Conservation (phyloP, 2,797 vertebrate genomes). For the Morus bassanus region DNA sequence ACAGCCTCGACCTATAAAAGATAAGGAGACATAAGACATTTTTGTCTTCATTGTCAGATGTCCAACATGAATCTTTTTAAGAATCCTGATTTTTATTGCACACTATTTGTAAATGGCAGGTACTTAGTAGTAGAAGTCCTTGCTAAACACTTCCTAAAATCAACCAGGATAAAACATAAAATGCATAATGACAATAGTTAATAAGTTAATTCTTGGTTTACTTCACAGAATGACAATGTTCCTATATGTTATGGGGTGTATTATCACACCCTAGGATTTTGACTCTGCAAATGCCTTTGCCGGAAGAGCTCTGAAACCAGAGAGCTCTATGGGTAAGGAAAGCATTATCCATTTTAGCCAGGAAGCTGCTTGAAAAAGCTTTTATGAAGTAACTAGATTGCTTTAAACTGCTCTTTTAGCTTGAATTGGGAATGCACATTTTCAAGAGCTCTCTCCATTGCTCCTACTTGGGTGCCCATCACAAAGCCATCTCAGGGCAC, state of each 20-base stretch:
- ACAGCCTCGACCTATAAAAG: background rate
- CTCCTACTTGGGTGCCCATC: background rate
- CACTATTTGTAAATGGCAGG: background rate
- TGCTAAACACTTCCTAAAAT: background rate
- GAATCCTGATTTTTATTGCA: background rate
- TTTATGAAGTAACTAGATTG: background rate
- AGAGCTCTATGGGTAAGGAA: background rate
- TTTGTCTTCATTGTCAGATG: constrained; percentile 8
- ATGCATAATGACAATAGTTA: background rate
- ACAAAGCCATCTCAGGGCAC: background rate
- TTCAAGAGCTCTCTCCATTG: background rate
- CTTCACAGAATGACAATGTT: background rate
- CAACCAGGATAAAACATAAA: background rate
- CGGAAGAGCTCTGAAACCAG: background rate
- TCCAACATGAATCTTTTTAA: background rate
- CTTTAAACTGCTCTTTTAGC: background rate
- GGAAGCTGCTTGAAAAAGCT: background rate
- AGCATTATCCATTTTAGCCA: background rate
- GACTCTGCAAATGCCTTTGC: background rate
- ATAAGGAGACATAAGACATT: background rate
- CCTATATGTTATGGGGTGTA: background rate
- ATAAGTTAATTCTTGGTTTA: background rate
- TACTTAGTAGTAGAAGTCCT: background rate
- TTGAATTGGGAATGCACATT: background rate
- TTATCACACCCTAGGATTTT: background rate